phyloP scores from a whole-genome alignment of 2,888 invertebrate species.

The Tetrapedia diversipes region DNA sequence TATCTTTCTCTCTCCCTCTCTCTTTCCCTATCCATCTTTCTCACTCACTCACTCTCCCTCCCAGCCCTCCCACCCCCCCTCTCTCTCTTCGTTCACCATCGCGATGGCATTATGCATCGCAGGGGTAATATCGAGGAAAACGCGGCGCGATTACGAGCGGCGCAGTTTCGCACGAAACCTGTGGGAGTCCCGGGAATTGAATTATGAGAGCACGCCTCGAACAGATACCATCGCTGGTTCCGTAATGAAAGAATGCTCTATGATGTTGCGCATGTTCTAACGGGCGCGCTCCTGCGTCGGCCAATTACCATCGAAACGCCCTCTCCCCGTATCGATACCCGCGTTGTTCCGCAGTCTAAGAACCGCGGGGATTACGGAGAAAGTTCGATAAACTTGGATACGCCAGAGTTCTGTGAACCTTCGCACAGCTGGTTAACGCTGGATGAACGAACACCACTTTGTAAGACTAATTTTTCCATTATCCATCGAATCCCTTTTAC shows the following conservation, averaged over 20 bases:
- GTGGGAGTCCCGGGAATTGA: constrained; percentile 65
- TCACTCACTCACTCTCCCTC: too few species aligned
- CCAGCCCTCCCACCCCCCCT: neutral
- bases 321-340: constrained; percentile 14
- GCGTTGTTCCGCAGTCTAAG: neutral
- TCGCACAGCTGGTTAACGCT: too few species aligned
- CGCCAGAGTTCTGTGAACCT: neutral
- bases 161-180: constrained; percentile 61
- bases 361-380: constrained; percentile 4
- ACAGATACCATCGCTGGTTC: constrained; percentile 60
- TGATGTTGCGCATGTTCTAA: constrained; percentile 63
- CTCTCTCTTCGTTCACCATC: neutral
- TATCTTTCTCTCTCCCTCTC: too few species aligned
- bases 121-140: constrained; percentile 48
- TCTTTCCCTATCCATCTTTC: too few species aligned
- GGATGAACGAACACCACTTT: too few species aligned
- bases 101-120: constrained; percentile 36
- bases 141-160: constrained; percentile 48
- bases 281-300: constrained; percentile 34
- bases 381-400: constrained; percentile 22
- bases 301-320: constrained; percentile 54
- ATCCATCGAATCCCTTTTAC: too few species aligned
- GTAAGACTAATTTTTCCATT: too few species aligned
- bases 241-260: constrained; percentile 59
- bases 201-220: constrained; percentile 62